Conservation (phyloP, 2,113 vertebrate species). For the Halcyon malimbica region DNA sequence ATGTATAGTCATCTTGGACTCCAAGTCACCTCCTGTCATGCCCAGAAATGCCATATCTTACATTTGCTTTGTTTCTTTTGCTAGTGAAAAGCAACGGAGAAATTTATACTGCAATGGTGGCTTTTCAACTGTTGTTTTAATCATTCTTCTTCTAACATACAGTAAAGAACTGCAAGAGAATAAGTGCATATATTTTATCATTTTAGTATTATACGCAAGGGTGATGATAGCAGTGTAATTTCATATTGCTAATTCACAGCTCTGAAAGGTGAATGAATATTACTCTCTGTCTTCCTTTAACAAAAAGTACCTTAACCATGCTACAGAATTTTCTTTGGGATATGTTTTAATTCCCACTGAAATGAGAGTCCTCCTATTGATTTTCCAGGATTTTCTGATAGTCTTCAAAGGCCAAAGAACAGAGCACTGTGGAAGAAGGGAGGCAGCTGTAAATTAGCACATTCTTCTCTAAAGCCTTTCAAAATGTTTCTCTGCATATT, state of each 20-base stretch:
- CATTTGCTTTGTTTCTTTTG: neutral
- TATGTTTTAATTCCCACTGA: neutral
- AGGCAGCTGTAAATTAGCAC: neutral
- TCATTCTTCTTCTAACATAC: neutral
- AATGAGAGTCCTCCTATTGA: neutral
- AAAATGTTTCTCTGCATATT: neutral
- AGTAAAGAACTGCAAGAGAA: neutral
- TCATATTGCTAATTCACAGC: neutral
- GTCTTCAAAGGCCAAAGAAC: constrained; percentile 4
- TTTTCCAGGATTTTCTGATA: neutral
- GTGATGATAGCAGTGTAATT: neutral
- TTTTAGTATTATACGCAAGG: neutral
- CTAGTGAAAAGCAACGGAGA: neutral
- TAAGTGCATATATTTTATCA: neutral
- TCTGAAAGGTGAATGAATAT: neutral
- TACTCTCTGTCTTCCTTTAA: neutral
- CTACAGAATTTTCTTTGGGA: neutral
- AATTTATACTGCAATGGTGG: neutral
- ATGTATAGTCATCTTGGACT: neutral
- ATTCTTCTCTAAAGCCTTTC: neutral
- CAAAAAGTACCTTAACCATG: neutral
- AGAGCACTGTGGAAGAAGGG: neutral
- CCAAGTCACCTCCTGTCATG: neutral
- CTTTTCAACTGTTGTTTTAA: neutral
- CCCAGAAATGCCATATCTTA: neutral